phyloP scores from a whole-genome alignment of 2,113 vertebrate genomes.

The Burhinus oedicnemus region DNA sequence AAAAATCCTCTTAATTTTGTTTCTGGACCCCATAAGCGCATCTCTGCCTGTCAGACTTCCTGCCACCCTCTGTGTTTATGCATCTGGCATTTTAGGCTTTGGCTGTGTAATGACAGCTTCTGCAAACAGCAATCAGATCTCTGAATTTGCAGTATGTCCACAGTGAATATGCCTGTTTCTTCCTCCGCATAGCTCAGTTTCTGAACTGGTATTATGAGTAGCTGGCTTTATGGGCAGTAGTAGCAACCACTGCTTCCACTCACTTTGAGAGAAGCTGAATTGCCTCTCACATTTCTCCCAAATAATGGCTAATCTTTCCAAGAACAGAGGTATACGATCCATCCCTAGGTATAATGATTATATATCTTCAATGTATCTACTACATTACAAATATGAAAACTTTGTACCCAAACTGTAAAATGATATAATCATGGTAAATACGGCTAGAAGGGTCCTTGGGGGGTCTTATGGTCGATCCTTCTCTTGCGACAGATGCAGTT shows the following conservation, averaged over 20 bases:
- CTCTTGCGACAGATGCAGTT: not conserved
- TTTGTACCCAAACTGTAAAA: not conserved
- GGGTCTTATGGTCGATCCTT: not conserved
- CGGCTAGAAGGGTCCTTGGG: not conserved
- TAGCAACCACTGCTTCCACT: not conserved
- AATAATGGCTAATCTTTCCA: not conserved
- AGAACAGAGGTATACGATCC: not conserved
- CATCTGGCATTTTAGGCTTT: not conserved
- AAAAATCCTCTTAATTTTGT: not conserved
- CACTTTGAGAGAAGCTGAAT: not conserved
- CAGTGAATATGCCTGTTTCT: not conserved
- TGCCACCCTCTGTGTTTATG: not conserved
- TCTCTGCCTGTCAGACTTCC: not conserved
- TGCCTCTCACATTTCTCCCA: not conserved
- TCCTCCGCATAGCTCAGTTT: not conserved
- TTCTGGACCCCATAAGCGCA: not conserved
- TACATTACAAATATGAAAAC: not conserved
- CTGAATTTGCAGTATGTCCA: not conserved
- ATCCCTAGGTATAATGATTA: not conserved
- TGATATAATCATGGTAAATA: not conserved
- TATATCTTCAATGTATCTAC: fast-evolving
- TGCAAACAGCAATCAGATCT: not conserved
- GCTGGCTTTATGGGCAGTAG: not conserved
- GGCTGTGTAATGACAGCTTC: not conserved
- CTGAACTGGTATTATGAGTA: not conserved